Evolutionary conservation across 2,888 invertebrate genomes (phyloP), one percentile per base, ranked within the genome.

Genomic region (Harmothoe impar): DNA sequence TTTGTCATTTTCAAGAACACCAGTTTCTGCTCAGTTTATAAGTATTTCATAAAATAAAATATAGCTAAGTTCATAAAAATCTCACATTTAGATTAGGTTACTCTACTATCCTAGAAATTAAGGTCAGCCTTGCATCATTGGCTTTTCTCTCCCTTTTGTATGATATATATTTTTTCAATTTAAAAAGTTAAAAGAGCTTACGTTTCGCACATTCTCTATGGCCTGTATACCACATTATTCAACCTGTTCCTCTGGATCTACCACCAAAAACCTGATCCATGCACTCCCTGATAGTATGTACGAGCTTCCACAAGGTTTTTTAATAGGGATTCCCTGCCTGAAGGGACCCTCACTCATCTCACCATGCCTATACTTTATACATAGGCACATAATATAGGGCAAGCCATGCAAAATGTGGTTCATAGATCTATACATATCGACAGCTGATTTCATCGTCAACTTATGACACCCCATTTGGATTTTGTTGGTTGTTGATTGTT

Each of bases 391-490:
- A 29, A 72, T 29, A 15, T 29, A 3, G 25, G 72, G 72, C 29
- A 29, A 72, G 15, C 25, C 29, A 25, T 72, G 72, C 72, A 72
- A 72, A 72, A 25, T 72, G 29, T 15, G 25, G 29, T 15, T 29
- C 20, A 3, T 72, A 72, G 31, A 72, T n/a, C n/a, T n/a, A 62
- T 72, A 72, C 72, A 72, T 72, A 72, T 72, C 72, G 72, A 68
- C 72, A 29, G 15, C 31, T n/a, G 29, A 72, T 72, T 72, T 72
- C 72, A 72, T 15, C 7, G 72, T 72, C 25, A 72, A 72, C 15
- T 29, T 15, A 29, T 0, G 29, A 72, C 25, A 72, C 72, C 15
- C n/a, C 29, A 72, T 72, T 62, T 20, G 72, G 72, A 72, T 29
- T 29, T 25, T 72, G 62, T 72, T 72, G n/a, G 25, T 72, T 72